These are phyloP conservation scores for Herminia tarsipennalis DNA, from an alignment of 2,888 invertebrate genomes.

Conservation along the genomic window DNA sequence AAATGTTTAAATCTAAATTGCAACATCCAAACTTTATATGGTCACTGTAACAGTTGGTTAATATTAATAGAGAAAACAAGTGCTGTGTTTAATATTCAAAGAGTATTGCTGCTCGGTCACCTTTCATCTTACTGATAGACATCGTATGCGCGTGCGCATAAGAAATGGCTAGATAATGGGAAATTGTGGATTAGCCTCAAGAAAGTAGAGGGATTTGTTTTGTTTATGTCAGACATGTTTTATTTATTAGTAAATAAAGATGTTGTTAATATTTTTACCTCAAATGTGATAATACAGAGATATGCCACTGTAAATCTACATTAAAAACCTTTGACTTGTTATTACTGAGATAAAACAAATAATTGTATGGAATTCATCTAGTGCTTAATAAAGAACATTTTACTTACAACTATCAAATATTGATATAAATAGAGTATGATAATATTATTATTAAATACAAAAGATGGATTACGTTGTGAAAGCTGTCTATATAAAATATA, in stretches of 20 bases:
- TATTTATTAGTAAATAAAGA: neutral
- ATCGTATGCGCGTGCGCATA: slow-evolving; percentile 50
- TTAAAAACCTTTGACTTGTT: no score
- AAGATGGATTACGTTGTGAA: no score
- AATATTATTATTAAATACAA: no score
- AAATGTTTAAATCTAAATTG: slow-evolving; percentile 16
- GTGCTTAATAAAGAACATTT: no score
- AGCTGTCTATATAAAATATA: no score
- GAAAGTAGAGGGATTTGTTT: slow-evolving; percentile 15
- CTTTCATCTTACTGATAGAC: slow-evolving; percentile 54
- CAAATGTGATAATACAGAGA: neutral
- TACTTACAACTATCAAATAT: no score
- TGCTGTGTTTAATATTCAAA: slow-evolving; percentile 39
- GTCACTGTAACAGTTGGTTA: slow-evolving; percentile 33
- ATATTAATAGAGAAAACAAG: slow-evolving; percentile 40
- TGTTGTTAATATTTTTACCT: neutral
- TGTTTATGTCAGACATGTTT: neutral
- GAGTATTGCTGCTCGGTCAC: slow-evolving; percentile 40
- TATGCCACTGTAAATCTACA: no score
- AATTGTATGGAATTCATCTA: no score
- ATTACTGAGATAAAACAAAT: no score
- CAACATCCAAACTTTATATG: slow-evolving; percentile 31
- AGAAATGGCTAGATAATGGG: slow-evolving; percentile 42
- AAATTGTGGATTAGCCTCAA: slow-evolving; percentile 32
- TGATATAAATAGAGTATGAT: no score